These are phyloP conservation scores for Liodrosophila aerea DNA, from an alignment of 2,888 invertebrate genomes.

Conservation along the genomic window DNA sequence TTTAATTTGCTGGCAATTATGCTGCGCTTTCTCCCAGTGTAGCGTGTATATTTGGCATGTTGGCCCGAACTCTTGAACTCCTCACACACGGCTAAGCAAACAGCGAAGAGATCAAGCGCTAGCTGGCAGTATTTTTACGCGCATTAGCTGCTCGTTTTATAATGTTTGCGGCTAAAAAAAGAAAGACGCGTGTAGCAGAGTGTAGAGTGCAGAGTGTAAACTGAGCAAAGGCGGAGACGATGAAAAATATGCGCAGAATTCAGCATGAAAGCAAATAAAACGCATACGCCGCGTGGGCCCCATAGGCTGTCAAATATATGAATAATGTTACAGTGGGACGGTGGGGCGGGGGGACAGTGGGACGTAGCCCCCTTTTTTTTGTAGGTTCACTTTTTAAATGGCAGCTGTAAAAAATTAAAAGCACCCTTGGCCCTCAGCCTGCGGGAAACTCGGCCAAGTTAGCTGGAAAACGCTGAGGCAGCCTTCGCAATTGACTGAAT, in stretches of 20 bases:
- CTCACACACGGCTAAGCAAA: background rate
- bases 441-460: slow-evolving; percentile 60
- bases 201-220: background rate
- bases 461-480: slow-evolving; percentile 49
- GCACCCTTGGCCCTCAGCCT: slow-evolving; percentile 47
- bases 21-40: background rate
- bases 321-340: slow-evolving; percentile 45
- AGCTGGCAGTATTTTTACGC: slow-evolving; percentile 45
- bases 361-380: slow-evolving; percentile 4
- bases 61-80: slow-evolving; percentile 10
- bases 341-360: slow-evolving; percentile 7
- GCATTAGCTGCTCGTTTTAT: slow-evolving; percentile 50
- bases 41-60: background rate
- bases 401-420: slow-evolving; percentile 66
- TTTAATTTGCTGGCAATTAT: no score
- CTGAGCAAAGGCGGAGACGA: slow-evolving; percentile 15
- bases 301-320: slow-evolving; percentile 71
- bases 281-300: slow-evolving; percentile 65
- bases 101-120: slow-evolving; percentile 16
- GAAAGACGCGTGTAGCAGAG: no score
- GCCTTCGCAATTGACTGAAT: slow-evolving; percentile 41
- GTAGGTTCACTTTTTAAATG: slow-evolving; percentile 38
- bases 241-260: slow-evolving; percentile 65
- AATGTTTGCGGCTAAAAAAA: slow-evolving; percentile 8
- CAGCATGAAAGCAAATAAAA: slow-evolving; percentile 66